Evolutionary conservation across 2,113 vertebrate species (phyloP).

Genomic region (Saguinus midas): DNA sequence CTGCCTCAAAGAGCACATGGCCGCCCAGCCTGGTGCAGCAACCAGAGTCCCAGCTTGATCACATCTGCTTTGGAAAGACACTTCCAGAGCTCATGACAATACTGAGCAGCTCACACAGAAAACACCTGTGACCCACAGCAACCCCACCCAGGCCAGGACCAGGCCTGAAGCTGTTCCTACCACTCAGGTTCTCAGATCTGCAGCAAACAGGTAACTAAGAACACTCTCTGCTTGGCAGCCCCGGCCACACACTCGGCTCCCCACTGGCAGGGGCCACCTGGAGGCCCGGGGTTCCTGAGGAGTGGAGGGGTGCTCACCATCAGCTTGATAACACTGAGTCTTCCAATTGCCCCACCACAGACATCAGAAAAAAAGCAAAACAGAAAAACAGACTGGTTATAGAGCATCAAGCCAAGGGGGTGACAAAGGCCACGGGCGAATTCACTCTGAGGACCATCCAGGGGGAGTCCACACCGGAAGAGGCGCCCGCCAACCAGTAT

Average conservation of each 20-base stretch:
- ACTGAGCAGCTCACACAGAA: neutral
- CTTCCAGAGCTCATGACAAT: too few relatives aligned
- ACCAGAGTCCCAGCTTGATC: too few relatives aligned
- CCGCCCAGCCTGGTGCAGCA: rapidly evolving
- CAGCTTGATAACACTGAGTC: rapidly evolving
- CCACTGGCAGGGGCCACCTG: rapidly evolving
- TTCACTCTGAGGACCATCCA: rapidly evolving
- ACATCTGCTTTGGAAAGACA: rapidly evolving
- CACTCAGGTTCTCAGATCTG: neutral
- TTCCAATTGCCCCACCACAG: neutral
- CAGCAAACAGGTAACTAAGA: neutral
- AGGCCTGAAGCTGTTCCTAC: neutral
- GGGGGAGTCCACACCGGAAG: neutral
- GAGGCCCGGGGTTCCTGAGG: neutral
- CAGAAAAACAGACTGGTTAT: too few relatives aligned
- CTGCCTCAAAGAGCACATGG: rapidly evolving
- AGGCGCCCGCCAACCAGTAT: neutral
- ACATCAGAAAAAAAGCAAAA: neutral
- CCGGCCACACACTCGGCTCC: rapidly evolving
- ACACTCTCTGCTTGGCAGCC: neutral
- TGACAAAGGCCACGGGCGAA: rapidly evolving
- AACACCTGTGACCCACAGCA: neutral
- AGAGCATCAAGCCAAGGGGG: rapidly evolving
- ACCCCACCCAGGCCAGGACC: rapidly evolving
- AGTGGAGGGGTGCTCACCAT: rapidly evolving